phyloP scores from a whole-genome alignment of 2,797 vertebrate genomes.

The Kryptolebias ocellatus region DNA sequence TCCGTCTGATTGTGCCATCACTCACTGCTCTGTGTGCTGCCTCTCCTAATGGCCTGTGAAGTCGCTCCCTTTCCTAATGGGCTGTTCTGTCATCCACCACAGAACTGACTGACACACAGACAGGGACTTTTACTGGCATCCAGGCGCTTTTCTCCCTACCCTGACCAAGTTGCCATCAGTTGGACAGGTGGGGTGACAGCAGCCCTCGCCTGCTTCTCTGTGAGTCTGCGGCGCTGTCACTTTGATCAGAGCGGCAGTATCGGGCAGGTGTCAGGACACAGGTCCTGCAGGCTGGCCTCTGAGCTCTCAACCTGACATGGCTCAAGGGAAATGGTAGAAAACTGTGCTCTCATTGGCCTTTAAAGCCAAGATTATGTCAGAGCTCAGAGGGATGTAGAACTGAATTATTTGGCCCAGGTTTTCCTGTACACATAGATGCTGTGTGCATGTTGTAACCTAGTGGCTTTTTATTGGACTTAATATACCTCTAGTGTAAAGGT shows the following conservation, averaged over 20 bases:
- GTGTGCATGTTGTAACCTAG: not conserved
- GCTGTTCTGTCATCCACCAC: conserved; percentile 79
- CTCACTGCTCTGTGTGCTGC: conserved; percentile 67
- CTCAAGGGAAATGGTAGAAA: conserved; percentile 61
- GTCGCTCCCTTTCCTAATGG: conserved; percentile 79
- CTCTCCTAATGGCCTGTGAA: conserved; percentile 83
- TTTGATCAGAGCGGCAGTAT: conserved; percentile 63
- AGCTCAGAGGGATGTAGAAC: conserved; percentile 28
- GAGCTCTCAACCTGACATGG: conserved; percentile 51
- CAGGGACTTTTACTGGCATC: conserved; percentile 51
- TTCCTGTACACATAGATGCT: not conserved
- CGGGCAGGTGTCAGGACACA: conserved; percentile 63
- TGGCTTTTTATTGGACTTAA: too few relatives aligned
- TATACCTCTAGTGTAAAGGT: too few relatives aligned
- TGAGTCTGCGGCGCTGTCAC: conserved; percentile 59
- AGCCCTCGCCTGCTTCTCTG: conserved; percentile 64
- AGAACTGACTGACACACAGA: conserved; percentile 75
- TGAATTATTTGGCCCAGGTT: not conserved
- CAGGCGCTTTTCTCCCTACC: conserved; percentile 41
- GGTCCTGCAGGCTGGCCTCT: conserved; percentile 48
- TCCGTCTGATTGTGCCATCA: conserved; percentile 56
- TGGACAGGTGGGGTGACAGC: conserved; percentile 70
- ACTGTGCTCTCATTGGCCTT: conserved; percentile 36
- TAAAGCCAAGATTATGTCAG: conserved; percentile 42
- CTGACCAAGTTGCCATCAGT: conserved; percentile 61